Evolutionary conservation across 2,113 vertebrate species (phyloP).

Genomic region (Panthera uncia): DNA sequence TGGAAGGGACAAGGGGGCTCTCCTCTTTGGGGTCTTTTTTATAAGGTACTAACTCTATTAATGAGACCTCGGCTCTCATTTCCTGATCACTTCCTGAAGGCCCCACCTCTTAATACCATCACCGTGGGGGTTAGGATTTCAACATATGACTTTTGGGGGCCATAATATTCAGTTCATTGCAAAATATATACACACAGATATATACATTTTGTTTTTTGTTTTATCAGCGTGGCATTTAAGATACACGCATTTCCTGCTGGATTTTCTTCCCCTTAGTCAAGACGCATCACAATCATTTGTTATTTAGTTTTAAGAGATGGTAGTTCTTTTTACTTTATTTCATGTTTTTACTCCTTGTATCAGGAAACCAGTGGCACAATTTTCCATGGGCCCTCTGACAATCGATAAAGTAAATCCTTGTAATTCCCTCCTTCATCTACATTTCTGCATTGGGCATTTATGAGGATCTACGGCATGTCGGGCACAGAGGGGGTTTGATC

Average conservation of each 20-base stretch:
- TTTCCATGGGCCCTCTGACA: neutral
- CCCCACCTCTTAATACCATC: neutral
- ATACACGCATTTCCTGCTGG: neutral
- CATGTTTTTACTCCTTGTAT: neutral
- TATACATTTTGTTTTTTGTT: neutral
- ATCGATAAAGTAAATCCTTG: neutral
- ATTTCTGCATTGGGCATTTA: neutral
- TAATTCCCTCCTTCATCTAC: neutral
- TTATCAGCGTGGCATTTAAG: neutral
- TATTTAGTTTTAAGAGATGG: neutral
- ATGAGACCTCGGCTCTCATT: neutral
- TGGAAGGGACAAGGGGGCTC: neutral
- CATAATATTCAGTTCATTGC: neutral
- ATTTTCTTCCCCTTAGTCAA: neutral
- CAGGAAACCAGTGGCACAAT: neutral
- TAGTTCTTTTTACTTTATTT: neutral
- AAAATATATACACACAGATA: neutral
- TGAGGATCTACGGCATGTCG: fast-evolving
- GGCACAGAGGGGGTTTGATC: no score
- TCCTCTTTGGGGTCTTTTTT: neutral
- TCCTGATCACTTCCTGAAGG: neutral
- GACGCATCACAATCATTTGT: neutral
- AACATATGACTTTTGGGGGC: neutral
- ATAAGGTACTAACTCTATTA: neutral
- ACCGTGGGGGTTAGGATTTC: neutral